These are phyloP conservation scores for Phalera bucephala DNA, from an alignment of 2,888 invertebrate species.

Conservation along the genomic window DNA sequence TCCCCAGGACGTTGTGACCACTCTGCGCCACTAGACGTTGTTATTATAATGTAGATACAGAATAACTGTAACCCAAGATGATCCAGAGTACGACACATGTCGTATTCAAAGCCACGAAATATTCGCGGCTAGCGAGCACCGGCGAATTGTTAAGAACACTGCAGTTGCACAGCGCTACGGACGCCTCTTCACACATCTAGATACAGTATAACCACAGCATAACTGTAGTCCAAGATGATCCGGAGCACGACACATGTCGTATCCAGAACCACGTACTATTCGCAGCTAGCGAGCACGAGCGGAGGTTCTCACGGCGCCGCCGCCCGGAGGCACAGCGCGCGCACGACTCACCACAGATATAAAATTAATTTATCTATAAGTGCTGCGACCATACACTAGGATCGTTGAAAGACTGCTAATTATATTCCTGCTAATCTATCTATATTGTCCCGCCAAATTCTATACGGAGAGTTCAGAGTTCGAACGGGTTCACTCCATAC, in stretches of 20 bases:
- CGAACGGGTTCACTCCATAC: too few species aligned
- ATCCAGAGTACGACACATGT: slow-evolving; percentile 38
- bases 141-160: too few species aligned
- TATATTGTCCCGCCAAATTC: too few species aligned
- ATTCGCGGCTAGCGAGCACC: slow-evolving; percentile 36
- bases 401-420: slow-evolving; percentile 20
- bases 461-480: too few species aligned
- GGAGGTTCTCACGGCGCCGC: slow-evolving; percentile 70
- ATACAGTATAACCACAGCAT: too few species aligned
- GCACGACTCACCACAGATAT: slow-evolving; percentile 75
- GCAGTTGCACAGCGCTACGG: too few species aligned
- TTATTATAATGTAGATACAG: too few species aligned
- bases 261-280: slow-evolving; percentile 25
- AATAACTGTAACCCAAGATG: too few species aligned
- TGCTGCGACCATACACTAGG: slow-evolving; percentile 47
- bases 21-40: too few species aligned
- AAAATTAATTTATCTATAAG: slow-evolving; percentile 81
- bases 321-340: slow-evolving; percentile 73
- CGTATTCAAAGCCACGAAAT: slow-evolving; percentile 22
- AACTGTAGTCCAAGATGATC: slow-evolving; percentile 31
- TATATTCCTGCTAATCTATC: too few species aligned
- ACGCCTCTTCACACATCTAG: too few species aligned
- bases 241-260: slow-evolving; percentile 38
- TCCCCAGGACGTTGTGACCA: too few species aligned
- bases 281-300: slow-evolving; percentile 32